Percentiles rank a stretch among this genome's conserved stretches.
Evolutionary conservation across 2,797 vertebrate species (phyloP).

Genomic region (Tapera naevia): DNA sequence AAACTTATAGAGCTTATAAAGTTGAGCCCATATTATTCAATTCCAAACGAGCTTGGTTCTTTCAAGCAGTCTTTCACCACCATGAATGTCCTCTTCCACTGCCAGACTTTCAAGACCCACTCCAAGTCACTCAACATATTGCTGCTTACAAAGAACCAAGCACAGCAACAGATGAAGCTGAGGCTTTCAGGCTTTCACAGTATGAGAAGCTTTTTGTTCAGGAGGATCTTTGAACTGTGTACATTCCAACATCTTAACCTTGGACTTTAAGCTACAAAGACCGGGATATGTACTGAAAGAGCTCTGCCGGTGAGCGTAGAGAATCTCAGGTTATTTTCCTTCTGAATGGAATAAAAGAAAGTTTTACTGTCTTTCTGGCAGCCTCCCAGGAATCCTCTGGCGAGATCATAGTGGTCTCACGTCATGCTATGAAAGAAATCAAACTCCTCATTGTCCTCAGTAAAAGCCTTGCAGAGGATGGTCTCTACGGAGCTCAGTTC

Average conservation of each 20-base stretch:
- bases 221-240: not conserved
- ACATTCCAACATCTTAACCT: conserved; percentile 32
- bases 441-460: conserved; percentile 24
- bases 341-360: conserved; percentile 34
- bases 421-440: conserved; percentile 62
- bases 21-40: conserved; percentile 8
- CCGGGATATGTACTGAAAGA: not conserved
- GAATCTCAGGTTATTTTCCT: conserved; percentile 30
- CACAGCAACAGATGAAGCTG: not conserved
- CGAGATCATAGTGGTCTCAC: conserved; percentile 77
- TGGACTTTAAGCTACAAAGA: conserved; percentile 16
- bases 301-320: not conserved
- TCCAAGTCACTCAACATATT: conserved; percentile 21
- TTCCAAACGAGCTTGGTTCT: conserved; percentile 72
- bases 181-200: conserved; percentile 4
- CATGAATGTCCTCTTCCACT: conserved; percentile 72
- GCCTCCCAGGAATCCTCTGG: conserved; percentile 48
- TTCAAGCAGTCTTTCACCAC: conserved; percentile 73
- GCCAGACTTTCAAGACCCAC: conserved; percentile 66
- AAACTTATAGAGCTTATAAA: not conserved
- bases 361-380: conserved; percentile 33
- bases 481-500: not conserved
- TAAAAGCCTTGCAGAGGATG: conserved; percentile 78
- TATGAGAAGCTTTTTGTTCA: conserved; percentile 22
- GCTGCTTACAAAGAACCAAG: conserved; percentile 18